phyloP scores from a whole-genome alignment of 2,113 vertebrate species.

The Nyctibius bracteatus region DNA sequence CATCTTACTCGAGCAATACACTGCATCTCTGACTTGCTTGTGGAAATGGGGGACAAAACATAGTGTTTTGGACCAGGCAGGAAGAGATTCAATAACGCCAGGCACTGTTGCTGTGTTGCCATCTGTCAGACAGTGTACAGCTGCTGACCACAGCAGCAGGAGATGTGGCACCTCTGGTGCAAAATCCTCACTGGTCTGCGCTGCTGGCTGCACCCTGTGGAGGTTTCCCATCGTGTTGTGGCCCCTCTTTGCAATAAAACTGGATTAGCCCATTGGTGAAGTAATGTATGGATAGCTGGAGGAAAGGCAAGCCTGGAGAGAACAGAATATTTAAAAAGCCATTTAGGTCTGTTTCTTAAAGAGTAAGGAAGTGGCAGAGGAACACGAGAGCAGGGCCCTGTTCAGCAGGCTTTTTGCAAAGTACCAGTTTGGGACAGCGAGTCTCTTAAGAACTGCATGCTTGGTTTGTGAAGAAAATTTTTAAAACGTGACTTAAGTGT shows the following conservation, averaged over 20 bases:
- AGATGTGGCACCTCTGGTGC: not conserved
- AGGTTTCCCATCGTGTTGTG: not conserved
- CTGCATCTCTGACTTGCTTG: not conserved
- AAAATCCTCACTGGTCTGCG: fast-evolving
- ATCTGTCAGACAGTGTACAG: not conserved
- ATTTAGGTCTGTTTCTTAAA: not conserved
- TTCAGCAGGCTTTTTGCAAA: not conserved
- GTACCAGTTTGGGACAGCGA: not conserved
- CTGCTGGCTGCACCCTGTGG: not conserved
- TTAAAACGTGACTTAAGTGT: not conserved
- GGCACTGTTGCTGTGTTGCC: not conserved
- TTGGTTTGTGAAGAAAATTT: not conserved
- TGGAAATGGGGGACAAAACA: fast-evolving
- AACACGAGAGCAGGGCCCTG: not conserved
- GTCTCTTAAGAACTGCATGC: not conserved
- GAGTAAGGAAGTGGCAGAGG: not conserved
- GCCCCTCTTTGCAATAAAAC: not conserved
- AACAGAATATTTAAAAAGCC: not conserved
- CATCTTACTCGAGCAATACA: fast-evolving
- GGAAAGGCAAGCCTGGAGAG: not conserved
- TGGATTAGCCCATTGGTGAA: not conserved
- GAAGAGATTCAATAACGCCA: not conserved
- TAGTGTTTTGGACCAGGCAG: not conserved
- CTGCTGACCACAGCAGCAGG: not conserved
- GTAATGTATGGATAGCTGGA: not conserved